Evolutionary conservation across 2,888 invertebrate species (phyloP).

Genomic region (Physocephala rufipes): DNA sequence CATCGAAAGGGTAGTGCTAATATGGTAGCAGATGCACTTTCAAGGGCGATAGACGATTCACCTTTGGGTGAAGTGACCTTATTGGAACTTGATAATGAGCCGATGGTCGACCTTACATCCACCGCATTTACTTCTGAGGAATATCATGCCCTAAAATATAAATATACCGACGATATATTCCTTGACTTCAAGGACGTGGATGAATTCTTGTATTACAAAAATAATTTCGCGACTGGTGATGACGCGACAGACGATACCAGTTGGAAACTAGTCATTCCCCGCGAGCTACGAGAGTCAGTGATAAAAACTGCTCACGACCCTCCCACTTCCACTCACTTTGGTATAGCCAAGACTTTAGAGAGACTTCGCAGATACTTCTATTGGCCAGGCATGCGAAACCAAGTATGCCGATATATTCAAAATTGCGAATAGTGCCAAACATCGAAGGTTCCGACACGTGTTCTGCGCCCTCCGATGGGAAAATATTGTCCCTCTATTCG

Average conservation of each 20-base stretch:
- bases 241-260: neutral
- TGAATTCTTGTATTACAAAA: slow-evolving; percentile 12
- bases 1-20: slow-evolving; percentile 22
- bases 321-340: slow-evolving; percentile 21
- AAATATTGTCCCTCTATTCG: neutral
- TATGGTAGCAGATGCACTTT: slow-evolving; percentile 23
- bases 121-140: slow-evolving; percentile 7
- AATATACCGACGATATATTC: neutral
- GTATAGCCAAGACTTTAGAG: slow-evolving; percentile 29
- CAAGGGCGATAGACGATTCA: neutral
- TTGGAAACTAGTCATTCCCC: slow-evolving; percentile 28
- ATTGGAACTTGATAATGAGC: neutral
- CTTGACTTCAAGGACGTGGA: neutral
- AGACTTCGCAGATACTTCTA: slow-evolving; percentile 27
- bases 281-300: neutral
- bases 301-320: slow-evolving; percentile 22
- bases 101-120: slow-evolving; percentile 2
- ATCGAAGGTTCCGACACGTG: neutral
- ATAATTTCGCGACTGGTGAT: slow-evolving; percentile 13
- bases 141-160: slow-evolving; percentile 10
- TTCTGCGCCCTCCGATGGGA: neutral
- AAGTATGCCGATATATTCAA: neutral
- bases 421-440: neutral
- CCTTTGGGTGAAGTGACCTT: neutral
- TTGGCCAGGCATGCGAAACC: slow-evolving; percentile 28